Conservation (phyloP, 2,888 invertebrate genomes). For the Agapostemon virescens region DNA sequence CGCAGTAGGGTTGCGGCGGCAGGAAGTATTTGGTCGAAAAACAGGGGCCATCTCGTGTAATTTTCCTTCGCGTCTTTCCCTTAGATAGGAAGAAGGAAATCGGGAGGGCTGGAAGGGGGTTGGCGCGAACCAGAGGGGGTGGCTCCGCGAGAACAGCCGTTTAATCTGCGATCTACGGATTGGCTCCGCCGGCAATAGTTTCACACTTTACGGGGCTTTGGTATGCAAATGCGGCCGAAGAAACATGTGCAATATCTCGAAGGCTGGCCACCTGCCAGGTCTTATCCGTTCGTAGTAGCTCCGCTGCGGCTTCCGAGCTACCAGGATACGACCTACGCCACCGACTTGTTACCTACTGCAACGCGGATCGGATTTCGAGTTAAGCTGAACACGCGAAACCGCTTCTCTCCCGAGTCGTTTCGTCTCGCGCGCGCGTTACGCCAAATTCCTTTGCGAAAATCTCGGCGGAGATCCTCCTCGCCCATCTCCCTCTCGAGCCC, state of each 20-base stretch:
- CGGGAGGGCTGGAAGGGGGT: slow-evolving; percentile 1
- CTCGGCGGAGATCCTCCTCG: background rate
- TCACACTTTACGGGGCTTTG: slow-evolving; percentile 75
- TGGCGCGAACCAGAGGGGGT: slow-evolving; percentile 21
- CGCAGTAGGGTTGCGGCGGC: background rate
- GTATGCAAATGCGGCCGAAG: slow-evolving; percentile 76
- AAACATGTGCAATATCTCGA: slow-evolving; percentile 73
- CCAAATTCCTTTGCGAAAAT: background rate
- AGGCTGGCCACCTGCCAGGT: slow-evolving; percentile 69
- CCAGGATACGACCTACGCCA: slow-evolving; percentile 41
- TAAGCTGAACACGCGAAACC: slow-evolving; percentile 52
- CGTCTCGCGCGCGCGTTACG: slow-evolving; percentile 12
- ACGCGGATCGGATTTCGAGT: slow-evolving; percentile 50
- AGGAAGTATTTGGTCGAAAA: background rate
- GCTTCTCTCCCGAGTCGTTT: slow-evolving; percentile 19
- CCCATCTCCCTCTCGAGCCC: background rate
- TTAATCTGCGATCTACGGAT: slow-evolving; percentile 72
- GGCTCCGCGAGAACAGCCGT: slow-evolving; percentile 58
- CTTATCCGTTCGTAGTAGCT: slow-evolving; percentile 59
- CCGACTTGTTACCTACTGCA: slow-evolving; percentile 59
- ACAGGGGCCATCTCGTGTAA: slow-evolving; percentile 24
- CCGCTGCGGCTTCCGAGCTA: slow-evolving; percentile 40
- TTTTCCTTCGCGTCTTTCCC: slow-evolving; percentile 27
- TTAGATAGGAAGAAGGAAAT: slow-evolving; percentile 29
- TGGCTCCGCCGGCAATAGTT: slow-evolving; percentile 75